phyloP scores from a whole-genome alignment of 2,113 vertebrate genomes.

The Myanophis thanlyinensis region DNA sequence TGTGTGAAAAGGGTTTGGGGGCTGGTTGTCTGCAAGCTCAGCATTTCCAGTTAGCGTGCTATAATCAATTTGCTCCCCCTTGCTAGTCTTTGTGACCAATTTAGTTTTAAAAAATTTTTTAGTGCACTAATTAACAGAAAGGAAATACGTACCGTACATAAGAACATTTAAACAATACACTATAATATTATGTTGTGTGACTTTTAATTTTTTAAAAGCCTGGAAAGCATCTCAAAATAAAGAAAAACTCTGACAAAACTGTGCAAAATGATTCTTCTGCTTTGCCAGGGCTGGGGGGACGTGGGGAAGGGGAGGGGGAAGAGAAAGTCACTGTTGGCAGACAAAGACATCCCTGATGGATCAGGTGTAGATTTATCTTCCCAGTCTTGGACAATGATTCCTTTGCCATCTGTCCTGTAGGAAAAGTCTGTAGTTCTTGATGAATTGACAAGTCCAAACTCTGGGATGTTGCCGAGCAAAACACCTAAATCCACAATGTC shows the following conservation, averaged over 20 bases:
- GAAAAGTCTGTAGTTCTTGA: background rate
- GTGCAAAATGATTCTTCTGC: background rate
- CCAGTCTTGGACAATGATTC: background rate
- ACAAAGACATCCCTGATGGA: background rate
- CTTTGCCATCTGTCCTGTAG: background rate
- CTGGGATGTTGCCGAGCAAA: background rate
- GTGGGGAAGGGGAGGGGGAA: rapidly evolving
- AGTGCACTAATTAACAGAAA: background rate
- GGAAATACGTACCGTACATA: background rate
- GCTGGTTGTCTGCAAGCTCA: background rate
- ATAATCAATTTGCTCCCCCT: background rate
- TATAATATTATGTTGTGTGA: background rate
- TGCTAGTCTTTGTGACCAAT: background rate
- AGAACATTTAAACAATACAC: background rate
- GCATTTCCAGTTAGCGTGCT: background rate
- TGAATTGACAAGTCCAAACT: background rate
- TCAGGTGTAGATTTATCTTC: background rate
- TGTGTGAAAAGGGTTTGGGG: background rate
- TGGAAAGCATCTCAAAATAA: background rate
- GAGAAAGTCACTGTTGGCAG: background rate
- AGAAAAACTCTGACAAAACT: background rate
- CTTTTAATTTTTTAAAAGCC: background rate
- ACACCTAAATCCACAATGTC: background rate
- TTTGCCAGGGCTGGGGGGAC: too few relatives aligned
- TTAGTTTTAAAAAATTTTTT: background rate